These are phyloP conservation scores for Menidia menidia DNA, from an alignment of 2,797 vertebrate genomes.

Conservation along the genomic window DNA sequence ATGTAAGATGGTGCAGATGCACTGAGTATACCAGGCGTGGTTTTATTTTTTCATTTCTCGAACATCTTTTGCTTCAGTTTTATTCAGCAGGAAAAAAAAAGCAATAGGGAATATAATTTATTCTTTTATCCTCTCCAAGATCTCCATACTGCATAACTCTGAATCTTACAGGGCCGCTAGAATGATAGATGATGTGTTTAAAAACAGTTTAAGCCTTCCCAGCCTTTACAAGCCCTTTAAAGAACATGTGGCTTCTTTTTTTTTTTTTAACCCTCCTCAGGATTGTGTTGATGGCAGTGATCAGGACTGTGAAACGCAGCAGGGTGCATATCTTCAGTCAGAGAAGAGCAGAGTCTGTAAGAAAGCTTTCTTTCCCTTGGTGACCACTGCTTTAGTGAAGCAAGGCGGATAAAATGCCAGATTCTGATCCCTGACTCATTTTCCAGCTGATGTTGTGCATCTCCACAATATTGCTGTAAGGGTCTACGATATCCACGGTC, in stretches of 20 bases:
- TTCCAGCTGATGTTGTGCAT: conserved; percentile 71
- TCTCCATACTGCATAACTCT: neutral
- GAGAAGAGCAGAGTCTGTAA: conserved; percentile 53
- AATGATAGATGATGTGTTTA: conserved; percentile 16
- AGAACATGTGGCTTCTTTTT: conserved; percentile 33
- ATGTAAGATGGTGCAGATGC: conserved; percentile 52
- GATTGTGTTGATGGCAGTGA: conserved; percentile 14
- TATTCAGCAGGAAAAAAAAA: conserved; percentile 29
- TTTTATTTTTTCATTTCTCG: conserved; percentile 22
- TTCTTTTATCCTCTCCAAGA: neutral
- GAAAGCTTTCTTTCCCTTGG: conserved; percentile 66
- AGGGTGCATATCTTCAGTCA: conserved; percentile 52
- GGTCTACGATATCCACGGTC: conserved; percentile 64
- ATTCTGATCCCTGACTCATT: conserved; percentile 79
- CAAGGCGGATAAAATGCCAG: conserved; percentile 78
- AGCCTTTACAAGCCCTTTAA: conserved; percentile 27
- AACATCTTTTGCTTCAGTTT: conserved; percentile 47
- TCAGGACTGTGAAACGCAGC: conserved; percentile 43
- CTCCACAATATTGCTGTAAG: conserved; percentile 70
- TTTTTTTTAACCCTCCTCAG: conserved; percentile 2
- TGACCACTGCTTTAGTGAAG: conserved; percentile 79
- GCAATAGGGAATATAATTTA: conserved; percentile 20
- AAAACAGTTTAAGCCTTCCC: conserved; percentile 36
- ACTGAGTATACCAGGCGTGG: conserved; percentile 46
- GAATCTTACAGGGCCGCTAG: conserved; percentile 14